Evolutionary conservation across 1,140 invertebrate genomes (phyloP).

Genomic region (Orius laevigatus): DNA sequence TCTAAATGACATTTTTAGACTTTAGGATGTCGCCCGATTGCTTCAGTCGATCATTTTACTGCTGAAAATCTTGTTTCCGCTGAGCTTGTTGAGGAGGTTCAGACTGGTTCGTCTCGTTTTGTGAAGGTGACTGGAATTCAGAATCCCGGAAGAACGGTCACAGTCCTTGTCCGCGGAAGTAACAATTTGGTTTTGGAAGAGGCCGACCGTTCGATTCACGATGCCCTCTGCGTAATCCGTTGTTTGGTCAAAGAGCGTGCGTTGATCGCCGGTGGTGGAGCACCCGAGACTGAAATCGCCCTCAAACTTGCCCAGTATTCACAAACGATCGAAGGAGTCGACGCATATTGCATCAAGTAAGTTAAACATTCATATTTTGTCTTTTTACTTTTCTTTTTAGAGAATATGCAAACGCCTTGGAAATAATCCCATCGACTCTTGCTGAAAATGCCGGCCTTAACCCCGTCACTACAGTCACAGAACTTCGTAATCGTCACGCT

Average conservation of each 20-base stretch:
- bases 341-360: slow-evolving; percentile 75
- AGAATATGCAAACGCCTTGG: slow-evolving; percentile 90
- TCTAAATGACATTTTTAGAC: slow-evolving; percentile 34
- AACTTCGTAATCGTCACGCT: slow-evolving; percentile 87
- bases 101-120: slow-evolving; percentile 77
- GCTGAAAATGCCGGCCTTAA: slow-evolving; percentile 99
- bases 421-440: slow-evolving; percentile 92
- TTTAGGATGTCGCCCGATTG: slow-evolving; percentile 86
- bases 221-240: slow-evolving; percentile 94
- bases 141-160: slow-evolving; percentile 78
- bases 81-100: slow-evolving; percentile 88
- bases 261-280: slow-evolving; percentile 87
- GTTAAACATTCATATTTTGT: slow-evolving; percentile 4
- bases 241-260: slow-evolving; percentile 87
- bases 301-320: slow-evolving; percentile 68
- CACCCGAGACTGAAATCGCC: slow-evolving; percentile 89
- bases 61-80: slow-evolving; percentile 82
- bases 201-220: slow-evolving; percentile 89
- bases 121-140: slow-evolving; percentile 87
- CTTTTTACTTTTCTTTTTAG: slow-evolving; percentile 27
- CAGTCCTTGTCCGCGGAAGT: slow-evolving; percentile 87
- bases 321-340: slow-evolving; percentile 71
- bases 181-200: slow-evolving; percentile 94
- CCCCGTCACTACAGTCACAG: slow-evolving; percentile 92
- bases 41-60: slow-evolving; percentile 93